Conservation (phyloP, 2,888 invertebrate genomes). For the Caenorhabditis afra region DNA sequence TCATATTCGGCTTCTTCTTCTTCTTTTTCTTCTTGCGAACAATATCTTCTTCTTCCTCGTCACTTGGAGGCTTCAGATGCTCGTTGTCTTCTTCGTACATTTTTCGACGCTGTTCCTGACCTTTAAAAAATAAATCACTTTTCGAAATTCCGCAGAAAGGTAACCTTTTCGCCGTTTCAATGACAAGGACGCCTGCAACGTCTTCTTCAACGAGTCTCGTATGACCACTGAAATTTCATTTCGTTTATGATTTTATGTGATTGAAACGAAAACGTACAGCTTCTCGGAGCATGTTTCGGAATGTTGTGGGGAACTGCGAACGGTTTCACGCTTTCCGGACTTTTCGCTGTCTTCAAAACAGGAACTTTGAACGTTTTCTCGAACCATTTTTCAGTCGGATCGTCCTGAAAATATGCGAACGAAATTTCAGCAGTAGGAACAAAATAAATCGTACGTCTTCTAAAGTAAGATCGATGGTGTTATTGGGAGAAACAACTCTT, state of each 20-base stretch:
- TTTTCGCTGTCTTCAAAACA: slow-evolving; percentile 10
- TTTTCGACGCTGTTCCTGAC: slow-evolving; percentile 50
- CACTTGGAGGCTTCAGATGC: slow-evolving; percentile 34
- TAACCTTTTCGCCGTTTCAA: slow-evolving; percentile 40
- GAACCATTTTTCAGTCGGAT: slow-evolving; percentile 55
- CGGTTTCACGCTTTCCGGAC: neutral
- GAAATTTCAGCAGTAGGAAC: neutral
- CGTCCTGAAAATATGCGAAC: slow-evolving; percentile 28
- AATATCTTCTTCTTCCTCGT: slow-evolving; percentile 51
- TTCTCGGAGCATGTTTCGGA: slow-evolving; percentile 41
- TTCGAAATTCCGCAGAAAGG: neutral
- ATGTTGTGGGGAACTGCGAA: slow-evolving; percentile 36
- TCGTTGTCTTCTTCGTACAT: slow-evolving; percentile 62
- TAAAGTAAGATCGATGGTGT: slow-evolving; percentile 52
- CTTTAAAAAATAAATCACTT: slow-evolving; percentile 11
- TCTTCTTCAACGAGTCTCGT: slow-evolving; percentile 37
- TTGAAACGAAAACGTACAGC: slow-evolving; percentile 43
- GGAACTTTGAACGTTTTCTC: slow-evolving; percentile 41
- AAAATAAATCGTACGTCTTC: slow-evolving; percentile 33
- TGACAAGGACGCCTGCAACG: slow-evolving; percentile 45
- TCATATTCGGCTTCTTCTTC: slow-evolving; percentile 20
- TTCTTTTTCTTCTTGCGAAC: slow-evolving; percentile 34
- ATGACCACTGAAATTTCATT: slow-evolving; percentile 20
- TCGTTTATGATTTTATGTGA: neutral
- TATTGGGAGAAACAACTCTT: slow-evolving; percentile 17